Evolutionary conservation across 1,140 invertebrate species (phyloP).

Genomic region (Glomeris maerens): DNA sequence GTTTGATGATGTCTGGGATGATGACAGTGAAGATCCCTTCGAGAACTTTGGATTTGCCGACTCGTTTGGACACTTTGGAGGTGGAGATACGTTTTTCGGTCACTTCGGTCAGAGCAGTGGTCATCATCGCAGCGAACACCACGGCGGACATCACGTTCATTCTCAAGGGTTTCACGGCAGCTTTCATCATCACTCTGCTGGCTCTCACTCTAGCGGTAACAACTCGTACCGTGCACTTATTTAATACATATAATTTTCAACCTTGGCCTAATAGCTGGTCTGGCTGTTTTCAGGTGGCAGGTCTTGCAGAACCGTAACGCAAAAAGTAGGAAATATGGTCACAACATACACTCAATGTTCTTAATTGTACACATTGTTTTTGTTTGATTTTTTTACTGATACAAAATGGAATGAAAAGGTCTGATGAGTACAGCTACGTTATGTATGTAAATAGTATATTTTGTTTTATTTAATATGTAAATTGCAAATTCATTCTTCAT

Average conservation of each 20-base stretch:
- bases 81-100: constrained; percentile 20
- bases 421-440: too few species aligned
- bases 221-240: neutral
- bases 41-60: constrained; percentile 15
- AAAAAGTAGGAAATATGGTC: constrained; percentile 30
- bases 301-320: constrained; percentile 29
- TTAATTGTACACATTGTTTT: too few species aligned
- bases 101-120: constrained; percentile 11
- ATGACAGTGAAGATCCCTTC: constrained; percentile 18
- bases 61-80: constrained; percentile 17
- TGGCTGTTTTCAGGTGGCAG: neutral
- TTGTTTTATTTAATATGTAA: too few species aligned
- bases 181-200: too few species aligned
- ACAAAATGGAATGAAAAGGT: too few species aligned
- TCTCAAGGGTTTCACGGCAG: too few species aligned
- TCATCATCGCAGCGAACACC: neutral
- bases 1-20: neutral
- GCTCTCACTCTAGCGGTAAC: neutral
- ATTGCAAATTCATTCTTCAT: too few species aligned
- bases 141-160: neutral
- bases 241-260: too few species aligned
- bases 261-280: too few species aligned
- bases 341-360: constrained; percentile 34
- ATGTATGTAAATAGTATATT: too few species aligned
- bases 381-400: too few species aligned